Base-by-base conservation (phyloP, 2,888 invertebrate genomes). In the Strigamia maritima region DNA sequence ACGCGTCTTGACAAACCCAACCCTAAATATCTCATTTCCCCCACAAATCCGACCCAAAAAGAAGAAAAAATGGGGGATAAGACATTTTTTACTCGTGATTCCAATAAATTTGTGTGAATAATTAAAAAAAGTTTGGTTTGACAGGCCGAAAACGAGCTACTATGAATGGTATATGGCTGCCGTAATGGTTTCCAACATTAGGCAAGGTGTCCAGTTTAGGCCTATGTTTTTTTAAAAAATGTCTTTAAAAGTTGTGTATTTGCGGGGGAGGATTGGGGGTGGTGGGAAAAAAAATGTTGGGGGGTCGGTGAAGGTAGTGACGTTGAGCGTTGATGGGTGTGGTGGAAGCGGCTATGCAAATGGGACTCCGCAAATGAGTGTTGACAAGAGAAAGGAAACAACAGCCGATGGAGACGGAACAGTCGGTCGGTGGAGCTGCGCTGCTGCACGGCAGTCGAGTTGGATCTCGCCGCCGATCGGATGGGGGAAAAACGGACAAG, bases 371-470 rank as follows among this genome's bases (percentile, higher is more conserved):
- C 60, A 60, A 60, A 60, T 60, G 60, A 60, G 60, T 60, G 60
- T 60, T 60, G 60, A 60, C 60, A 60, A 60, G 60, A 60, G 60
- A 60, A 60, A 60, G 22, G 60, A 60, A 60, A 60, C 60, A 60
- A 60, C 60, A 60, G 60, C 60, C 60, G 60, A 24, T 22, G n/a
- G 60, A 60, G 60, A 60, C 60, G 49, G 16, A 49, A 49, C 49
- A n/a, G 49, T 49, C 49, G 60, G 16, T 60, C 60, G 16, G 60
- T n/a, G 60, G 6, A 40, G 40, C 40, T 40, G 40, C 40, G 60
- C 60, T n/a, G n/a, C n/a, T n/a, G 8, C 19, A 16, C 60, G 60
- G n/a, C 40, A 14, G 40, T 16, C 22, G 60, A 60, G 60, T n/a
- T 19, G 60, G 6, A 1, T 6, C 60, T 60, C 60, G 60, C 60